These are phyloP conservation scores for Deroplatys truncata DNA, from an alignment of 2,888 invertebrate genomes.

Conservation along the genomic window DNA sequence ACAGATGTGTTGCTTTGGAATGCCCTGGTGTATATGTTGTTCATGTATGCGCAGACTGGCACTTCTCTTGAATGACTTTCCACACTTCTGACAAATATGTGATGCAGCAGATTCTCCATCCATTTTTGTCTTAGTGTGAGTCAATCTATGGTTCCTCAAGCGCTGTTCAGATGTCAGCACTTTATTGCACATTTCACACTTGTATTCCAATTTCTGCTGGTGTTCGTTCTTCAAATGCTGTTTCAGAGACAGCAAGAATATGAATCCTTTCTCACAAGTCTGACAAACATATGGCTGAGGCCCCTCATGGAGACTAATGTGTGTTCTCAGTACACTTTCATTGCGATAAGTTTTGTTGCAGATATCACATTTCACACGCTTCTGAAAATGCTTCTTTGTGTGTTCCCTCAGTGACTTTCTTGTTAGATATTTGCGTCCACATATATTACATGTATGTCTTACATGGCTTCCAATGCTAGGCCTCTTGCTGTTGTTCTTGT, in stretches of 20 bases:
- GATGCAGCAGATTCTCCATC: neutral
- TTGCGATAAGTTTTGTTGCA: constrained; percentile 20
- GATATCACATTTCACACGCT: constrained; percentile 13
- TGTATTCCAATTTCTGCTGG: neutral
- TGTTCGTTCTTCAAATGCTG: constrained; percentile 19
- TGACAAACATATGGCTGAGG: constrained; percentile 19
- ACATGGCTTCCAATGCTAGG: neutral
- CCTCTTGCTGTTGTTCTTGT: neutral
- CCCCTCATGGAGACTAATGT: constrained; percentile 17
- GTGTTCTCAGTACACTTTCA: constrained; percentile 14
- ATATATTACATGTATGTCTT: constrained; percentile 6
- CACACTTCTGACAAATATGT: constrained; percentile 19
- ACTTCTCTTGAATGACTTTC: constrained; percentile 11
- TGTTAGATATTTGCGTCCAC: constrained; percentile 8
- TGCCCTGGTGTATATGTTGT: constrained; percentile 14
- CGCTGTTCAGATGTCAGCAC: constrained; percentile 11
- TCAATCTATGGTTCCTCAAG: neutral
- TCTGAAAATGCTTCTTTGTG: constrained; percentile 17
- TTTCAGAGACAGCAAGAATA: constrained; percentile 18
- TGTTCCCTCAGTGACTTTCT: constrained; percentile 22
- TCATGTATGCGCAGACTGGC: constrained; percentile 14
- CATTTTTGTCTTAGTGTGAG: neutral
- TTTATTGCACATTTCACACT: constrained; percentile 17
- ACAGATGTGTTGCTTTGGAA: constrained; percentile 21
- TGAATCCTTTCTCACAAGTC: constrained; percentile 14